Percentiles rank a stretch among this genome's conserved stretches.
Conservation (phyloP, 1,140 invertebrate species). For the Heliconius himera region DNA sequence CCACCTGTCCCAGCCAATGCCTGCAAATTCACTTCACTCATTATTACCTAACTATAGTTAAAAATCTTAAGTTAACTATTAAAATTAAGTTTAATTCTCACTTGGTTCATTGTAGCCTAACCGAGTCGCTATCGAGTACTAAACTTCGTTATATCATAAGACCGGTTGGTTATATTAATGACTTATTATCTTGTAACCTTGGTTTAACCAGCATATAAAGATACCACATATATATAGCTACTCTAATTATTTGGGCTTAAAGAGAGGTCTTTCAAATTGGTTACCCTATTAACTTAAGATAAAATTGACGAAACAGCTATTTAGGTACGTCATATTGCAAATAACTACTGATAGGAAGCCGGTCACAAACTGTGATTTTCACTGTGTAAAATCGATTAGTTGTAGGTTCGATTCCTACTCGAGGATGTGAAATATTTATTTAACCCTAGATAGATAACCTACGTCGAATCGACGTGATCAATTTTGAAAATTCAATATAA, state of each 20-base stretch:
- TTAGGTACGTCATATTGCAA: constrained; percentile 1
- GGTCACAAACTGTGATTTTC: too few species aligned
- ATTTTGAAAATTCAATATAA: too few species aligned
- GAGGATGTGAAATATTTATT: too few species aligned
- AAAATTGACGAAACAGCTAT: constrained; percentile 16
- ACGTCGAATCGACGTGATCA: too few species aligned
- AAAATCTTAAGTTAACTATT: not conserved
- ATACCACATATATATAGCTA: not conserved
- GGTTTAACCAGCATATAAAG: not conserved
- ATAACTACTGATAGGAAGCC: not conserved
- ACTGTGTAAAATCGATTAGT: too few species aligned
- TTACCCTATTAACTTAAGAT: constrained; percentile 17
- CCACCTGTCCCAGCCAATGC: constrained; percentile 47
- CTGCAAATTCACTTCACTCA: constrained; percentile 62
- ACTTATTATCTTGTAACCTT: not conserved
- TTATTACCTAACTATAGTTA: constrained; percentile 30
- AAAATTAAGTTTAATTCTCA: not conserved
- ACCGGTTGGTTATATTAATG: not conserved
- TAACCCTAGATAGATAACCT: too few species aligned
- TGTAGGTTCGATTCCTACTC: too few species aligned
- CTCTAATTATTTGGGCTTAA: not conserved
- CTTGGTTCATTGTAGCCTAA: constrained; percentile 11
- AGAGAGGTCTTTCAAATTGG: constrained; percentile 6
- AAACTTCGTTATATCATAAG: not conserved
- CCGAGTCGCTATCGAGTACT: not conserved